Evolutionary conservation across 1,140 invertebrate genomes (phyloP), one percentile per base, ranked within the genome.

Genomic region (Drosophila setifemur): DNA sequence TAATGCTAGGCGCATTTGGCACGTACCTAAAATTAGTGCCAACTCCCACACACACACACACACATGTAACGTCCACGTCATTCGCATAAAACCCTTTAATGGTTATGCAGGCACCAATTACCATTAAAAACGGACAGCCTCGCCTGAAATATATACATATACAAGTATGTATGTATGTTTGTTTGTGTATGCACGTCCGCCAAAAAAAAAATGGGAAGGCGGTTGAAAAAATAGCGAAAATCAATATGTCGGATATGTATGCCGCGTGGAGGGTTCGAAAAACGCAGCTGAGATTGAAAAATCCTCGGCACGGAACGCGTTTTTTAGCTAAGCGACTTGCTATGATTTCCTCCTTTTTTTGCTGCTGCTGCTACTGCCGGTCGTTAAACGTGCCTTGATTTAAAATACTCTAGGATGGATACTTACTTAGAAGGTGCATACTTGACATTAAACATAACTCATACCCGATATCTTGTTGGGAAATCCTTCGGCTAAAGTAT

Each of bases 1-100:
- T 61, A 23, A 19, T 25, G 11, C 18, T 48, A 39, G 31, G 9
- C n/a, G n/a, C 31, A 39, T 5, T 23, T 40, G 57, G 57, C 60
- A 64, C 60, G 57, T 64, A 39, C 25, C 42, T 49, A 29, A 64
- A 63, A 63, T 64, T 49, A 49, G 43, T 29, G 25, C 57, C 25
- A 3, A 26, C 11, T 4, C 6, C 37, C 31, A 0, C 14, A 37
- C 23, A 54, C 54, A 23, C 33, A 19, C 53, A 23, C 29, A 16
- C 44, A 16, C 31, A 6, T 25, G 53, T 26, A 47, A 29, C 28
- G 67, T 58, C 31, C 72, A 77, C 77, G 72, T 77, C 52, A 44
- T 53, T 44, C 39, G 11, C 68, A 76, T 82, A 82, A 73, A 82
- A 73, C 68, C 55, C 55, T 73, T 76, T 82, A 72, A 82, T 68